Evolutionary conservation across 2,797 vertebrate genomes (phyloP).

Genomic region (Aeoliscus strigatus): DNA sequence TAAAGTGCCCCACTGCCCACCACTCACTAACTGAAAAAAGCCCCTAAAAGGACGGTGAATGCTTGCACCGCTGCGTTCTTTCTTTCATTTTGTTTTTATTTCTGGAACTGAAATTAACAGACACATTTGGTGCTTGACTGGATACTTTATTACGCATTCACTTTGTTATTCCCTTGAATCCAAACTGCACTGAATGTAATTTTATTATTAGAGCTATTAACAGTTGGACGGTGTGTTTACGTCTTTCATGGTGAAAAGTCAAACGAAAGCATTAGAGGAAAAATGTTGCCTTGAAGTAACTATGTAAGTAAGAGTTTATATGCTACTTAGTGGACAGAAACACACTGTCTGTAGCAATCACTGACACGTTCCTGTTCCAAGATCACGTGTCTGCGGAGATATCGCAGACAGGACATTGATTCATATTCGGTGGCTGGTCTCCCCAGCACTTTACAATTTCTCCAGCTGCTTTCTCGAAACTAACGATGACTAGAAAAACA

Average conservation of each 20-base stretch:
- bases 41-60: slow-evolving; percentile 41
- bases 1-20: slow-evolving; percentile 72
- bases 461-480: no score
- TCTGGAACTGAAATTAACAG: slow-evolving; percentile 12
- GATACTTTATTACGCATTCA: background rate
- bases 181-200: background rate
- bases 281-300: slow-evolving; percentile 23
- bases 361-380: slow-evolving; percentile 35
- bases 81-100: slow-evolving; percentile 17
- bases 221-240: background rate
- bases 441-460: no score
- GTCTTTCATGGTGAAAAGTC: slow-evolving; percentile 8
- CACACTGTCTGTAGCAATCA: slow-evolving; percentile 19
- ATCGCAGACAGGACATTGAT: no score
- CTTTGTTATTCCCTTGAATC: background rate
- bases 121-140: background rate
- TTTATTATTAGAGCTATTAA: background rate
- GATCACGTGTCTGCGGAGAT: no score
- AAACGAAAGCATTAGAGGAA: slow-evolving; percentile 1
- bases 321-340: slow-evolving; percentile 19
- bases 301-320: slow-evolving; percentile 32
- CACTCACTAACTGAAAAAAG: slow-evolving; percentile 55
- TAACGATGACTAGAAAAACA: no score
- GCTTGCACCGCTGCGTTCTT: slow-evolving; percentile 3
- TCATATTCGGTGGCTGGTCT: no score